Base-by-base conservation (phyloP, 2,888 invertebrate species). In the Diaperis boleti region DNA sequence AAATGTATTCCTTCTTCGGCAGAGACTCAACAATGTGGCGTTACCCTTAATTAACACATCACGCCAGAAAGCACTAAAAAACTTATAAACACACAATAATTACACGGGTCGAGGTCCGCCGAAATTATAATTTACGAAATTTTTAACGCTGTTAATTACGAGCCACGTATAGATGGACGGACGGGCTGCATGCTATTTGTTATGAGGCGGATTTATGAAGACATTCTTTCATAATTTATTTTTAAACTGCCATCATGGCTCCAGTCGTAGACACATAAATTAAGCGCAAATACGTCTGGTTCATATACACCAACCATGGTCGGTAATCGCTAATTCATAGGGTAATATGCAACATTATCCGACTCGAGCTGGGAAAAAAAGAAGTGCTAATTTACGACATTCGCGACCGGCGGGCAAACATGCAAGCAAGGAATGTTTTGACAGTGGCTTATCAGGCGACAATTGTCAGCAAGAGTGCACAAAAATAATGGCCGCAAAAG, bases 251-350 rank as follows among this genome's bases (percentile, higher is more conserved):
- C 70, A 74, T 72, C 74, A 74, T 74, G 72, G 70, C 67, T 68
- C 63, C 66, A 71, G 72, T 70, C 73, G 67, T 73, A 73, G 72
- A 72, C 74, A 70, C 72, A 77, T 76, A 77, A 77, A 76, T 77
- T 75, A 74, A 60, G 62, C 52, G 69, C 68, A 68, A 71, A 72
- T 68, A 66, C 67, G 63, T 33, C 15, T n/a, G n/a, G n/a, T n/a
- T n/a, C 54, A 22, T 35, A 57, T n/a, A 35, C 49, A 45, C 45
- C 26, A 45, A 26, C 26, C 39, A 11, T 33, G 18, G 52, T 14
- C 52, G 22, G 37, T 59, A 64, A 69, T 67, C 69, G 69, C 66
- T 72, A 72, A 74, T 72, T 74, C 71, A 41, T 67, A 59, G 65
- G 66, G 63, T 69, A 71, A 73, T 73, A 73, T 62, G 62, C 56